phyloP scores from a whole-genome alignment of 1,140 invertebrate species.

The Drosophila sp. region DNA sequence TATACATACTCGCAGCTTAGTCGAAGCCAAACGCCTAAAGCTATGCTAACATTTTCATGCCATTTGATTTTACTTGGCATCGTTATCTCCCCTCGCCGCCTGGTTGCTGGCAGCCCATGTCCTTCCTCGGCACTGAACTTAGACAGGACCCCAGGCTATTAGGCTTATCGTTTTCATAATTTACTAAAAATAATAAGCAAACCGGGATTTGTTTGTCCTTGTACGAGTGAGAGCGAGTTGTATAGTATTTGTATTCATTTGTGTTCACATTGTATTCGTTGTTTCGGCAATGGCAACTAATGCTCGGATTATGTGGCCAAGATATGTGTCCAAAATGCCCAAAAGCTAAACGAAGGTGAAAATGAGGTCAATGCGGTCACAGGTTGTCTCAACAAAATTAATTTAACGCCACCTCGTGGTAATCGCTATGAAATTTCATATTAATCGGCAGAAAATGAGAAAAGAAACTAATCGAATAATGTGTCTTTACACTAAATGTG shows the following conservation, averaged over 20 bases:
- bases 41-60: constrained; percentile 61
- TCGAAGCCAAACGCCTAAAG: constrained; percentile 43
- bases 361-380: constrained; percentile 35
- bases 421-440: not conserved
- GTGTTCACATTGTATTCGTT: constrained; percentile 19
- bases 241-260: constrained; percentile 1
- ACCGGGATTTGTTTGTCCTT: constrained; percentile 33
- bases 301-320: constrained; percentile 36
- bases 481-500: too few species aligned
- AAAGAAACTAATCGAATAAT: too few species aligned
- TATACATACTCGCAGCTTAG: constrained; percentile 31
- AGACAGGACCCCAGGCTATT: constrained; percentile 39
- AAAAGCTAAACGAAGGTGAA: constrained; percentile 30
- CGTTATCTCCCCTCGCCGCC: constrained; percentile 39
- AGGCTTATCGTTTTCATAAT: constrained; percentile 67
- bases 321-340: constrained; percentile 31
- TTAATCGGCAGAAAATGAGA: not conserved
- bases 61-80: constrained; percentile 62
- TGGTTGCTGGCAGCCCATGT: constrained; percentile 56
- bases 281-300: constrained; percentile 39
- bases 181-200: constrained; percentile 67
- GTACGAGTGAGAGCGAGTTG: not conserved
- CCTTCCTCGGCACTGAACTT: constrained; percentile 6
- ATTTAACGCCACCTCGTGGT: not conserved
- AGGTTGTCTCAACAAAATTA: constrained; percentile 9